These are phyloP conservation scores for Iphiclides podalirius DNA, from an alignment of 2,888 invertebrate genomes.

Conservation along the genomic window DNA sequence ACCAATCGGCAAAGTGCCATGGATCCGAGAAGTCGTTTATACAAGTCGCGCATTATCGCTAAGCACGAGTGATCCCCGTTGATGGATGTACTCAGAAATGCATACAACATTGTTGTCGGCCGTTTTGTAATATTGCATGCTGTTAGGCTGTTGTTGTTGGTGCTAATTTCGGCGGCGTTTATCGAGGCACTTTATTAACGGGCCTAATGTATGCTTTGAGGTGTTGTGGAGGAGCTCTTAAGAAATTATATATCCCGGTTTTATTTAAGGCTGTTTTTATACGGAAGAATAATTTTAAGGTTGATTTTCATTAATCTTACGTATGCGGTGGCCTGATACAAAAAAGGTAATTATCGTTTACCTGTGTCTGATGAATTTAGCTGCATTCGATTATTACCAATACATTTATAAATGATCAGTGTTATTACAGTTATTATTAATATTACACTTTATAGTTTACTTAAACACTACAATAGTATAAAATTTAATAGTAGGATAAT, in stretches of 20 bases:
- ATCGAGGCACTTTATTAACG: conserved; percentile 1
- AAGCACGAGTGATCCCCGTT: too few species aligned
- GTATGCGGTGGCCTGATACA: too few species aligned
- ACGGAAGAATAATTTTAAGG: too few species aligned
- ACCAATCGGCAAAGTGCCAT: conserved; percentile 7
- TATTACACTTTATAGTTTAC: too few species aligned
- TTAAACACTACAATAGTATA: too few species aligned
- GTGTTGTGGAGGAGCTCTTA: background rate
- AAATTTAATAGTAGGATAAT: too few species aligned
- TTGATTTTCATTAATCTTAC: too few species aligned
- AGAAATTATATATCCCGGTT: background rate
- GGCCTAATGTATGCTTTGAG: background rate
- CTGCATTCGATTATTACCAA: too few species aligned
- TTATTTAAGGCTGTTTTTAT: background rate
- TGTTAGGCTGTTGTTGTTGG: conserved; percentile 5
- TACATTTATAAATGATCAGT: too few species aligned
- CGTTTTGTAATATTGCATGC: conserved; percentile 9
- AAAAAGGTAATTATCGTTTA: too few species aligned
- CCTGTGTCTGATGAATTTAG: too few species aligned
- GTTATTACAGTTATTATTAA: too few species aligned
- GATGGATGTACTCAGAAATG: background rate
- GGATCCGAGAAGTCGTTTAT: conserved; percentile 6
- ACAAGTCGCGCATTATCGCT: conserved; percentile 10
- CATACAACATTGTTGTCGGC: conserved; percentile 13
- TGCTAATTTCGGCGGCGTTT: conserved; percentile 6